These are phyloP conservation scores for Prosopocoilus inquinatus DNA, from an alignment of 2,888 invertebrate genomes.

Conservation along the genomic window DNA sequence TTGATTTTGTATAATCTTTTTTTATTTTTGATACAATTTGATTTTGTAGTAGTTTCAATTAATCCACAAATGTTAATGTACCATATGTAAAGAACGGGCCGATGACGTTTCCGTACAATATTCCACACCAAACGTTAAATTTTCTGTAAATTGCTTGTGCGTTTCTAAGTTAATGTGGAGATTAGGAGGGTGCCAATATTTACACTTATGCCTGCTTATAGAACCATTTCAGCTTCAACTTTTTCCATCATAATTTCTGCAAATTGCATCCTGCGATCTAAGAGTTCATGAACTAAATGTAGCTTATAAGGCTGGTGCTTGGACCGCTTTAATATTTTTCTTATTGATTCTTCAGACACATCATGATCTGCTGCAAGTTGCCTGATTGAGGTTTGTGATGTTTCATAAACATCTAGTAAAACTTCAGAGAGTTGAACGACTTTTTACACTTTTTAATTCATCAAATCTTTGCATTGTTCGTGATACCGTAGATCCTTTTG, in stretches of 20 bases:
- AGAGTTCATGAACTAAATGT: background rate
- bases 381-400: constrained; percentile 2
- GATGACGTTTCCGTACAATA: background rate
- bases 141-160: no score
- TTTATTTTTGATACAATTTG: background rate
- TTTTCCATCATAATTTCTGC: no score
- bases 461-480: background rate
- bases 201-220: no score
- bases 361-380: constrained; percentile 7
- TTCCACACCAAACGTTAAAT: background rate
- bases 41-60: background rate
- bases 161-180: no score
- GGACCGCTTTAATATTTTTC: constrained; percentile 7
- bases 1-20: background rate
- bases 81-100: background rate
- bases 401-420: constrained; percentile 4
- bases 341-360: constrained; percentile 4
- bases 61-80: background rate
- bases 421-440: constrained; percentile 4
- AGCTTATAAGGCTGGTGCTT: background rate
- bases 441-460: constrained; percentile 6
- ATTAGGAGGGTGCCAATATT: no score
- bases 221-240: no score
- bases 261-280: no score
- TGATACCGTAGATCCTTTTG: background rate